Evolutionary conservation across 2,113 vertebrate genomes (phyloP).

Genomic region (Poicephalus meyeri): DNA sequence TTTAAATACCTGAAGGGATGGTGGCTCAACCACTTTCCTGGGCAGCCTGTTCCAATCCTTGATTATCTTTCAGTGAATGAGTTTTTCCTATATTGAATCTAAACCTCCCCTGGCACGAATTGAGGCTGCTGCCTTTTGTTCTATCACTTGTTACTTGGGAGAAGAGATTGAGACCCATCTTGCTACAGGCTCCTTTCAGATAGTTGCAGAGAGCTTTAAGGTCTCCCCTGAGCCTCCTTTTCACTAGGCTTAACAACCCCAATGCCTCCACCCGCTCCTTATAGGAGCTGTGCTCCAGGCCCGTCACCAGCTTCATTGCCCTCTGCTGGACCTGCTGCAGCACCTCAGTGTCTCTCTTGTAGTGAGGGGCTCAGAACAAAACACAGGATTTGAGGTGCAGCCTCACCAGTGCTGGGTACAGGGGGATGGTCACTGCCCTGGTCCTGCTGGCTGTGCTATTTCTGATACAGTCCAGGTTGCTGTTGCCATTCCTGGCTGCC

Average conservation of each 20-base stretch:
- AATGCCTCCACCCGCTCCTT: background rate
- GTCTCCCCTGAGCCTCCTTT: background rate
- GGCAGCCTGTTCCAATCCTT: background rate
- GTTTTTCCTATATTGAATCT: background rate
- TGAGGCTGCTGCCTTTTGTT: background rate
- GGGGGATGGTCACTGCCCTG: background rate
- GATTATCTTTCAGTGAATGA: background rate
- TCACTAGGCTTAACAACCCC: background rate
- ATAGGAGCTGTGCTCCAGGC: background rate
- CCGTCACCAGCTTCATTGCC: fast-evolving
- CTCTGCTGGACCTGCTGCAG: background rate
- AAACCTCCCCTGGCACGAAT: fast-evolving
- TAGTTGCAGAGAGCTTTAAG: background rate
- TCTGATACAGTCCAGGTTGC: background rate
- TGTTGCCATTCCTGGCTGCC: background rate
- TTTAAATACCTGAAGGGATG: background rate
- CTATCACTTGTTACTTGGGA: background rate
- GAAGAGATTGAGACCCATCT: fast-evolving
- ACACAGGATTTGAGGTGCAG: fast-evolving
- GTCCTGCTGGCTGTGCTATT: background rate
- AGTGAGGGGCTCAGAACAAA: background rate
- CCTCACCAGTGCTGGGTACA: background rate
- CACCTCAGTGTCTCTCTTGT: background rate
- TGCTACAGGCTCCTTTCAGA: background rate
- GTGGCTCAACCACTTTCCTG: background rate